Conservation (phyloP, 1,140 invertebrate genomes). For the Campodea augens region DNA sequence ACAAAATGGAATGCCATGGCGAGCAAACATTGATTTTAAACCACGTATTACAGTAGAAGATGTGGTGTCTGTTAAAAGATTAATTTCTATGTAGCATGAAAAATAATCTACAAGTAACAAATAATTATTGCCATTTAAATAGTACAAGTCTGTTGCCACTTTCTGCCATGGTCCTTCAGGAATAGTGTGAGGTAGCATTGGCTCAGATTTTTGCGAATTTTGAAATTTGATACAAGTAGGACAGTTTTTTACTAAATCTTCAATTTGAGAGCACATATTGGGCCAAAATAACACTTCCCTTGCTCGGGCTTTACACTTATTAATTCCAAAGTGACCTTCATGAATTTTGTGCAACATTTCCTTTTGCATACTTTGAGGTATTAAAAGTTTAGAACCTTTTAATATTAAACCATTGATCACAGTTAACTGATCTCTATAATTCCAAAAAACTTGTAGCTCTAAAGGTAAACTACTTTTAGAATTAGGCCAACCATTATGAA, state of each 20-base stretch:
- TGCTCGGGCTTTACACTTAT: constrained; percentile 4
- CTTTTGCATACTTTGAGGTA: constrained; percentile 15
- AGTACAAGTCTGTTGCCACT: background rate
- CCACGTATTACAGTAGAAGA: background rate
- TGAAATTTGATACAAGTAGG: background rate
- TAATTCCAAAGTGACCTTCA: constrained; percentile 19
- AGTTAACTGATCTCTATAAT: constrained; percentile 14
- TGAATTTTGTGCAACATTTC: constrained; percentile 19
- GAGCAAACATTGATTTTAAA: constrained; percentile 1
- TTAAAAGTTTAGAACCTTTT: constrained; percentile 17
- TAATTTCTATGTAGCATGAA: background rate
- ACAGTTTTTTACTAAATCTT: background rate
- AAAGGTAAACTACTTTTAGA: constrained; percentile 4
- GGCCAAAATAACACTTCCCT: background rate
- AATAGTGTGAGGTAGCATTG: background rate
- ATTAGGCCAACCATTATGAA: constrained; percentile 12
- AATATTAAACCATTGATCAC: constrained; percentile 17
- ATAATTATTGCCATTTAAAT: background rate
- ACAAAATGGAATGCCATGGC: constrained; percentile 7
- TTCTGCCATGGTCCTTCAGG: background rate
- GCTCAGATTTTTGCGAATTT: background rate
- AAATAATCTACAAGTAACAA: background rate
- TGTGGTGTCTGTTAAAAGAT: background rate
- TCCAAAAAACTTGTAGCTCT: constrained; percentile 8
- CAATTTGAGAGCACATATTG: background rate